Evolutionary conservation across 2,888 invertebrate species (phyloP), one percentile per base, ranked within the genome.

Genomic region (Clepsis dumicolana): DNA sequence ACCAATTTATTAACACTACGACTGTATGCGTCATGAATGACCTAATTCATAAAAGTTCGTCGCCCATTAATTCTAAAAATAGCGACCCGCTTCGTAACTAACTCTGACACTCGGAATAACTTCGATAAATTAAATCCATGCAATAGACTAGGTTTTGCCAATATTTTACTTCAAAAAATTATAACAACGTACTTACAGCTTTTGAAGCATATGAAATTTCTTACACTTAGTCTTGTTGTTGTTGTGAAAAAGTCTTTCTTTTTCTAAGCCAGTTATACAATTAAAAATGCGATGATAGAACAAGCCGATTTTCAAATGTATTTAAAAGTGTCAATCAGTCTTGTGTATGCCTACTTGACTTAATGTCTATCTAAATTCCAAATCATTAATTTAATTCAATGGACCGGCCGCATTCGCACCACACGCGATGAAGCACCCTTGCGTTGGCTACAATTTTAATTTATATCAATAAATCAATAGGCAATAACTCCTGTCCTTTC

Each of bases 1-100:
- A 64, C 56, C 24, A 57, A 62, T 67, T 56, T 62, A 67, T 67
- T 56, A 50, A 65, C 59, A 60, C 52, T 32, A 41, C 53, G 60
- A 41, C 38, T 27, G 61, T 59, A 50, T 62, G 67, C 67, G 67
- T 66, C 66, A 48, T 24, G 35, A 56, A 63, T 57, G 62, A 56
- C 62, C 62, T 35, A 56, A 63, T 67, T 67, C 57, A 32, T 53
- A 48, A 41, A 50, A 64, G 50, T 57, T 56, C 24, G 56, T 67
- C 16, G 56, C 54, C 56, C 54, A 54, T 62, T 62, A 54, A 48
- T 12, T 18, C 48, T 67, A 62, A 62, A 67, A 54, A 62, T 52
- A 57, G 62, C 48, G 24, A n/a, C 50, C 25, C 32, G 38, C 56
- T 41, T 59, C 18, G 52, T 56, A 48, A 52, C 56, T 56, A 48